phyloP scores from a whole-genome alignment of 2,888 invertebrate species.

The Entomobrya proxima region DNA sequence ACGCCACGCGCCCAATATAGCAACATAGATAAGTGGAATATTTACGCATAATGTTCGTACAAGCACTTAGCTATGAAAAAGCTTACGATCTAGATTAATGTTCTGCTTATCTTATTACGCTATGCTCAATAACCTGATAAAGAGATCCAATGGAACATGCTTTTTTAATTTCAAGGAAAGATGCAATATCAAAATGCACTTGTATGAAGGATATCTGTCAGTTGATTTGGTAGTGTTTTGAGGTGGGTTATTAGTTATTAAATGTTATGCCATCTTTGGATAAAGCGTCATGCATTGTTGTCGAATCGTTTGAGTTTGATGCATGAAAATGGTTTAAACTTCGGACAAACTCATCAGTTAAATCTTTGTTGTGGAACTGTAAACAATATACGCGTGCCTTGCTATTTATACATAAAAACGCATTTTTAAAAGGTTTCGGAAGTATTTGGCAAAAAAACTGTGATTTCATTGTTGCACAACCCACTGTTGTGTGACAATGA shows the following conservation, averaged over 20 bases:
- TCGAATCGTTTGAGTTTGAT: neutral
- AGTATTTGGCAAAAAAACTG: neutral
- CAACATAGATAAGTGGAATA: too few species aligned
- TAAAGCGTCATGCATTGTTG: too few species aligned
- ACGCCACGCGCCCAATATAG: too few species aligned
- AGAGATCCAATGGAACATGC: neutral
- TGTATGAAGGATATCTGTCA: too few species aligned
- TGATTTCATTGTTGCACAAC: conserved; percentile 8
- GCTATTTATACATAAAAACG: neutral
- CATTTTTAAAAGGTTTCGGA: neutral
- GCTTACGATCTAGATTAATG: too few species aligned
- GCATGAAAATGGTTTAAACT: conserved; percentile 1
- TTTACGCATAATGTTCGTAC: too few species aligned
- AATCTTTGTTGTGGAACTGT: neutral
- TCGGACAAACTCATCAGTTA: conserved; percentile 11
- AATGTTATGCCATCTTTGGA: too few species aligned
- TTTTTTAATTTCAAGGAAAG: conserved; percentile 6
- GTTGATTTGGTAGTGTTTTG: too few species aligned
- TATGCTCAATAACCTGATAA: neutral
- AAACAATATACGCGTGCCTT: neutral
- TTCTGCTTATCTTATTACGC: neutral
- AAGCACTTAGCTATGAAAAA: too few species aligned
- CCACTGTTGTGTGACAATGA: conserved; percentile 25
- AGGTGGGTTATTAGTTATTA: too few species aligned
- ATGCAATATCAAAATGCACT: neutral